Evolutionary conservation across 1,140 invertebrate species (phyloP).

Genomic region (Aphelenchoides fujianensis): DNA sequence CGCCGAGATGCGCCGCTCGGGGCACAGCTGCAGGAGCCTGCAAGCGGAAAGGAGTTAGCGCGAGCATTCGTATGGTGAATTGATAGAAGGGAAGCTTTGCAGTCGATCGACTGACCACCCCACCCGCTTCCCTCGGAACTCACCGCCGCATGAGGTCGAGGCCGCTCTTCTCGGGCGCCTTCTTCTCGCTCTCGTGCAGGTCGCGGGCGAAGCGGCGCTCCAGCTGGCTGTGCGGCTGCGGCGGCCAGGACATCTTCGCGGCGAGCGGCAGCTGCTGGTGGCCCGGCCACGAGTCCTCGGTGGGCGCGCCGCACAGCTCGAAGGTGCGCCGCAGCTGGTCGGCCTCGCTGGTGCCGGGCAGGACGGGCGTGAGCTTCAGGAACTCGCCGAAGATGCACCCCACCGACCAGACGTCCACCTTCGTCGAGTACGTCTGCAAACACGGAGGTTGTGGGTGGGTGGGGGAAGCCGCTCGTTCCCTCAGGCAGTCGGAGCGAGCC

Average conservation of each 20-base stretch:
- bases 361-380: constrained; percentile 86
- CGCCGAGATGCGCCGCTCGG: constrained; percentile 77
- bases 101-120: constrained; percentile 68
- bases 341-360: constrained; percentile 78
- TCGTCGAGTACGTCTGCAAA: constrained; percentile 73
- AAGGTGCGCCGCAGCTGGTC: constrained; percentile 70
- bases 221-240: constrained; percentile 69
- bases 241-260: constrained; percentile 30
- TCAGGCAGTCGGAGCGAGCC: no score
- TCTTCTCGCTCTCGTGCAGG: constrained; percentile 63
- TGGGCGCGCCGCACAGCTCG: constrained; percentile 90
- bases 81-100: no score
- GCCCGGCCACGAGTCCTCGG: constrained; percentile 89
- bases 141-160: constrained; percentile 9
- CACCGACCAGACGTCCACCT: constrained; percentile 96
- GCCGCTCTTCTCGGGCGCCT: constrained; percentile 72
- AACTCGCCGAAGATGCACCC: constrained; percentile 98
- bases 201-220: constrained; percentile 62
- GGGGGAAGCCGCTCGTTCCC: no score
- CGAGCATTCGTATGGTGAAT: no score
- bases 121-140: background rate
- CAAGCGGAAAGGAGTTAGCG: no score
- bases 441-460: no score
- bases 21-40: constrained; percentile 68
- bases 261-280: constrained; percentile 78